Conservation (phyloP, 1,140 invertebrate genomes). For the Thalassaphorura encarpata region DNA sequence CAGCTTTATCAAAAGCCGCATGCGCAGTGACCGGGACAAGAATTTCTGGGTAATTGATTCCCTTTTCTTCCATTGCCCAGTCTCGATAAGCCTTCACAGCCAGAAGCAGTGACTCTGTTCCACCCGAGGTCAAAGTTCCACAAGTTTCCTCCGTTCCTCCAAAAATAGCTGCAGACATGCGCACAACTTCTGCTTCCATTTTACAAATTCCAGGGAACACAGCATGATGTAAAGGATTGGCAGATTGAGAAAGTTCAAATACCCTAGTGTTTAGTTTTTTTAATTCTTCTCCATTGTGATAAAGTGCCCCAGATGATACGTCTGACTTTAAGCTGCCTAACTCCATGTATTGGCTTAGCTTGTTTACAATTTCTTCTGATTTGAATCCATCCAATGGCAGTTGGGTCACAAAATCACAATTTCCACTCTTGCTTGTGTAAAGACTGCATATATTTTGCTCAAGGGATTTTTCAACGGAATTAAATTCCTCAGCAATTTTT, state of each 20-base stretch:
- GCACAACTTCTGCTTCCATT: slow-evolving; percentile 96
- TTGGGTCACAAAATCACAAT: slow-evolving; percentile 37
- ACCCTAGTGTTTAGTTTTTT: slow-evolving; percentile 65
- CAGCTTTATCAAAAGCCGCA: slow-evolving; percentile 95
- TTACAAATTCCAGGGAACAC: slow-evolving; percentile 94
- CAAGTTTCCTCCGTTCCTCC: slow-evolving; percentile 70
- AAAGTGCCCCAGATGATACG: slow-evolving; percentile 72
- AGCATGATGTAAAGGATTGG: slow-evolving; percentile 94
- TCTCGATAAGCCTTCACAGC: slow-evolving; percentile 94
- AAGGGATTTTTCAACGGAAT: slow-evolving; percentile 52
- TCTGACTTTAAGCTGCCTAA: slow-evolving; percentile 45
- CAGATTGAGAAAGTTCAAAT: slow-evolving; percentile 78
- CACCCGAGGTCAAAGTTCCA: slow-evolving; percentile 91
- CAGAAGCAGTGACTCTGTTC: slow-evolving; percentile 95
- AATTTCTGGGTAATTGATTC: slow-evolving; percentile 82
- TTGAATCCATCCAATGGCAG: slow-evolving; percentile 56
- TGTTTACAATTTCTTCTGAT: slow-evolving; percentile 51
- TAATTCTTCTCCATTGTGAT: slow-evolving; percentile 60
- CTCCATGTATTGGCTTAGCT: slow-evolving; percentile 53
- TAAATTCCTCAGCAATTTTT: slow-evolving; percentile 62
- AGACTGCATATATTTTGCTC: slow-evolving; percentile 54
- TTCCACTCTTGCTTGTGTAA: slow-evolving; percentile 42
- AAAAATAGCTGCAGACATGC: slow-evolving; percentile 79
- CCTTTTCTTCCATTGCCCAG: slow-evolving; percentile 60
- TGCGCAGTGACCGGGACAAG: slow-evolving; percentile 82